Base-by-base conservation (phyloP, 2,797 vertebrate genomes). In the Novumbra hubbsi region DNA sequence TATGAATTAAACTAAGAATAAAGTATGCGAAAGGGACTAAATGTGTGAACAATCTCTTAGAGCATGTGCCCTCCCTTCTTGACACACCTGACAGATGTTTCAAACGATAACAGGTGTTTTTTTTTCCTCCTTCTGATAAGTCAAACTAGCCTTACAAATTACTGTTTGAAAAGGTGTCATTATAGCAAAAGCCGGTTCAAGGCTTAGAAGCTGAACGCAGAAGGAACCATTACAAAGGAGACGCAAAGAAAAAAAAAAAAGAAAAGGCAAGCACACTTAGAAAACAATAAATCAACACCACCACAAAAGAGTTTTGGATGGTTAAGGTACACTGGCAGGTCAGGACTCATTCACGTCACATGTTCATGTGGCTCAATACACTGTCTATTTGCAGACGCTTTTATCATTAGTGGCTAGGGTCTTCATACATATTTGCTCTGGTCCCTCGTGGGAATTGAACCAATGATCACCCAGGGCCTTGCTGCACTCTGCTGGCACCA, bases 71-170 rank as follows among this genome's bases (percentile, higher is more conserved):
- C n/a, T 21, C 21, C 21, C 21, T 57, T n/a, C 21, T 24, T 4
- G 55, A 14, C 55, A 27, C 1, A 9, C 21, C 24, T 60, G 24
- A 60, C n/a, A 24, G 8, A 24, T 27, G 55, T 21, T 27, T 60
- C 55, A 17, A 27, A 27, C 14, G 55, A 12, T 27, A 60, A 60
- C 19, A 11, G 21, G 21, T 60, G 21, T 24, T 60, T 45, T 14
- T 38, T n/a, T 3, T 7, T 7, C 34, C 41, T 12, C 9, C 49
- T 50, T 50, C 49, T 50, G 19, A 60, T 57, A 24, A 60, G 24
- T 60, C 55, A 60, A n/a, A 60, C 55, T 4, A 60, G 55, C 55
- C 55, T 60, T 60, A 60, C 21, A 60, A 27, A 60, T 60, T 24
- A 60, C 55, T 60, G 21, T 60, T 60, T 60, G 21, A 60, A 60